Percentiles rank a stretch among this genome's conserved stretches.
Conservation (phyloP, 2,113 vertebrate genomes). For the Deroptyus accipitrinus region DNA sequence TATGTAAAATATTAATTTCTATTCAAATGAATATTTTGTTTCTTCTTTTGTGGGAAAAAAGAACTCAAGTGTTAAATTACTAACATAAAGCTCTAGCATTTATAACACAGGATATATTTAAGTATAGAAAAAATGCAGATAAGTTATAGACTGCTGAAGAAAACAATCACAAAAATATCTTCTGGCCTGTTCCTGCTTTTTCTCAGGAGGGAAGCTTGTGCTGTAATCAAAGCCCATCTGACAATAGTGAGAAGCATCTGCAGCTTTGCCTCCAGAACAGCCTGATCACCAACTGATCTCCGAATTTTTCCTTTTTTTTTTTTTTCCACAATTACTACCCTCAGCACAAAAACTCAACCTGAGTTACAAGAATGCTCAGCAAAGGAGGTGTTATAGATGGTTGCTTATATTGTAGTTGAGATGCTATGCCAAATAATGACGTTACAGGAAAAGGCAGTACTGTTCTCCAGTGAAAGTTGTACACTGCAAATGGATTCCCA, state of each 20-base stretch:
- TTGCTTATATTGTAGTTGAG: not conserved
- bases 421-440: not conserved
- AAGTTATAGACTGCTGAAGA: not conserved
- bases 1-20: not conserved
- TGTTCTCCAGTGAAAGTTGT: not conserved
- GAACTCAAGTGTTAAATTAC: not conserved
- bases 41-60: not conserved
- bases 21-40: not conserved
- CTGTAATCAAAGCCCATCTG: not conserved
- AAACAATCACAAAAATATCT: not conserved
- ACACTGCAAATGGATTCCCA: not conserved
- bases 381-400: not conserved
- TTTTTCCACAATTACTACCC: rapidly evolving
- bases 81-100: not conserved
- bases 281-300: not conserved
- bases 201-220: not conserved
- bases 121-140: not conserved
- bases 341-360: not conserved
- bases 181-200: not conserved
- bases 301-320: not conserved
- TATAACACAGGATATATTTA: not conserved
- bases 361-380: not conserved
- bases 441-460: not conserved
- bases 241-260: not conserved
- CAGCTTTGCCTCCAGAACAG: not conserved